Conservation (phyloP, 2,888 invertebrate species). For the Scaptomyza reducta region DNA sequence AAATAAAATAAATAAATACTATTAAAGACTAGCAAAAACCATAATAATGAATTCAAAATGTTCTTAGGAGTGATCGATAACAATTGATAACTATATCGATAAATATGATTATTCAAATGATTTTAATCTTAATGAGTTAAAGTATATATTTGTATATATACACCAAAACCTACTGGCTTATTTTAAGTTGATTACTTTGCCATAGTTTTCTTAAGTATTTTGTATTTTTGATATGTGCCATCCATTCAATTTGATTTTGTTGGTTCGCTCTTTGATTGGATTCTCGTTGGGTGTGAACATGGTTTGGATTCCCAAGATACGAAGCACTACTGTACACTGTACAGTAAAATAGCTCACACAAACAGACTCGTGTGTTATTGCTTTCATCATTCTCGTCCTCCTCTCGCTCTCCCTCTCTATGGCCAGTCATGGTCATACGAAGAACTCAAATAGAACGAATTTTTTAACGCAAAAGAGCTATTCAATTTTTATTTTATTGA, state of each 20-base stretch:
- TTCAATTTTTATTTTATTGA: slow-evolving; percentile 77
- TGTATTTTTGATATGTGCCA: not conserved
- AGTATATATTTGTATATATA: too few species aligned
- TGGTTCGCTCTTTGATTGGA: slow-evolving; percentile 28
- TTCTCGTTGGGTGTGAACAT: slow-evolving; percentile 14
- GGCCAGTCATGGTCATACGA: slow-evolving; percentile 20
- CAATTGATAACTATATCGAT: too few species aligned
- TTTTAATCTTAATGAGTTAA: too few species aligned
- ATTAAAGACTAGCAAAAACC: too few species aligned
- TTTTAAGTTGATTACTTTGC: not conserved
- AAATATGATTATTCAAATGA: too few species aligned
- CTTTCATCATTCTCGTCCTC: not conserved
- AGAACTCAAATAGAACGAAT: slow-evolving; percentile 40
- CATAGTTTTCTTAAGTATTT: not conserved
- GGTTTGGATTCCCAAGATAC: not conserved
- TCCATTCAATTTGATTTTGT: slow-evolving; percentile 7
- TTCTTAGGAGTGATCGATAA: not conserved
- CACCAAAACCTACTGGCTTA: too few species aligned
- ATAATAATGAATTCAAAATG: not conserved
- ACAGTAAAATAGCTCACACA: slow-evolving; percentile 12
- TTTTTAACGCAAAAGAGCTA: slow-evolving; percentile 38
- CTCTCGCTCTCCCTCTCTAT: too few species aligned
- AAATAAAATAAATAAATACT: too few species aligned
- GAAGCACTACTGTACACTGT: not conserved
- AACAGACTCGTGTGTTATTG: not conserved